Evolutionary conservation across 2,797 vertebrate species (phyloP), one percentile per base, ranked within the genome.

Genomic region (Parauchenoglanis ngamensis): DNA sequence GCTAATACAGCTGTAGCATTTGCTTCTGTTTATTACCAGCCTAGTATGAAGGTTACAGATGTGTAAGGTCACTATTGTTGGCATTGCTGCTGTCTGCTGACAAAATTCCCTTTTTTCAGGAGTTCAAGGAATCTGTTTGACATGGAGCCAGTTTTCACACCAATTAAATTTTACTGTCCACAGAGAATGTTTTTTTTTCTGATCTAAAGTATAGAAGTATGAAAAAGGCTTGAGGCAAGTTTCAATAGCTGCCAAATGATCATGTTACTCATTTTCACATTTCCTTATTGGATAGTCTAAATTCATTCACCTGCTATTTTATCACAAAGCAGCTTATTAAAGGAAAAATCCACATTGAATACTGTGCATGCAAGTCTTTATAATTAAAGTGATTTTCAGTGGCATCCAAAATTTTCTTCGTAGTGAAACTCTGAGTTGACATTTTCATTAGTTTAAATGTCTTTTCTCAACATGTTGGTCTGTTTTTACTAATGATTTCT

Each of bases 71-170:
- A 12, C 7, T 25, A 0, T 78, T 21, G 12, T 65, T 2, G 10
- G 17, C 44, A 23, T 72, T 85, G 15, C 25, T 28, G 61, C 63
- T 31, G 15, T 46, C 31, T 81, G 19, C 63, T 81, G 17, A 59
- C 65, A 86, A 49, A 70, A 73, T 61, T 52, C 54, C 31, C 12
- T 59, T 81, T 57, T 70, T 70, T 31, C 61, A 82, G 35, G n/a
- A 73, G 72, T 17, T 80, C 31, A 44, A 19, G 44, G 59, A 83
- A 70, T 87, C 40, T 52, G 73, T 57, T 56, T 77, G 23, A 83
- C 70, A 44, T 61, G 70, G 21, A 86, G 46, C 46, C 31, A 83
- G 63, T 61, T 84, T 87, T 84, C 72, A 84, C 40, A n/a, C 79
- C 44, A 28, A 52, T 67, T 31, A 65, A 31, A 49, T 49, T 68